Base-by-base conservation (phyloP, 2,113 vertebrate species). In the Brachypteracias leptosomus region DNA sequence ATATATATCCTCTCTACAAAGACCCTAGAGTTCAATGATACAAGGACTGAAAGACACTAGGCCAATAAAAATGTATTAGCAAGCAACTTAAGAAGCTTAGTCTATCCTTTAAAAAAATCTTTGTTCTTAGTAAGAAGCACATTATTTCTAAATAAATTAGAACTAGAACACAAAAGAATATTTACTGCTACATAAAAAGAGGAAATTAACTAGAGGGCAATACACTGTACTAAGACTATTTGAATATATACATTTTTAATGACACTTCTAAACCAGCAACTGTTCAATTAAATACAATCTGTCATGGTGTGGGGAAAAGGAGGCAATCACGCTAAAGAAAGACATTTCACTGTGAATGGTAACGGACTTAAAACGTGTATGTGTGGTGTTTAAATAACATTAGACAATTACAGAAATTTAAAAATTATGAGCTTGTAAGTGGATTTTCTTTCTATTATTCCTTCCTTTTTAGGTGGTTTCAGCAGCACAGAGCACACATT, bases 261-360 rank as follows among this genome's bases (percentile, higher is more conserved):
- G 57, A 90, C 63, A 88, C 59, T 93, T 97, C 95, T 95, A 97
- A 97, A 97, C 62, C 95, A 95, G 92, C 79, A 97, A 97, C 88
- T 95, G 94, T 97, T 97, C 96, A 97, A 96, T 98, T 97, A 98
- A 98, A 95, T 96, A 40, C 95, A 97, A 93, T 98, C 97, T 98
- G 95, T 97, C 96, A 95, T 61, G 54, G 88, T 96, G 70, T 75
- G 38, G 73, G 61, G 76, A 47, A 91, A 93, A 92, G 73, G 71
- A 79, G 47, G 38, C 35, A 68, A n/a, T 90, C 65, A 59, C 31
- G 54, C 65, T 90, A 51, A 88, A 92, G 47, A 87, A 87, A 95
- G 71, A 91, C 38, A 90, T 93, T 96, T 96, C 55, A 89, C 90
- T 33, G 5, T 33, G 74, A 97, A 82, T 75, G 46, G 62, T 78